Evolutionary conservation across 2,888 invertebrate species (phyloP).

Genomic region (Drosophila demipolita): DNA sequence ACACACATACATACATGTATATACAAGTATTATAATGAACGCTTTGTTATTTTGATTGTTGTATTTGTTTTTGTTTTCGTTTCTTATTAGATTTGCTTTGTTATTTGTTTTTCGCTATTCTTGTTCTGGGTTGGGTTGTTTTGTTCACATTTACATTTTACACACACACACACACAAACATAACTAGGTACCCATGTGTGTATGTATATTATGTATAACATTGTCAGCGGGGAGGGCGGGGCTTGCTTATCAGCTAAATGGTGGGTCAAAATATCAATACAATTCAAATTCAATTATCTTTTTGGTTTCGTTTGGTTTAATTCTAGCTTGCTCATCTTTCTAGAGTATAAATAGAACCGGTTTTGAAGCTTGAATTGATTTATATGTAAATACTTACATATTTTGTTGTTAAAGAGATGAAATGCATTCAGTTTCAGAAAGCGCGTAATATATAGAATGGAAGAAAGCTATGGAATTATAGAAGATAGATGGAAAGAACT

Average conservation of each 20-base stretch:
- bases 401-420: background rate
- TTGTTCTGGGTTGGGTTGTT: background rate
- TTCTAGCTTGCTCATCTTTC: background rate
- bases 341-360: slow-evolving; percentile 7
- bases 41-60: slow-evolving; percentile 17
- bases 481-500: background rate
- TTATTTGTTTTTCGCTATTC: slow-evolving; percentile 17
- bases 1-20: slow-evolving; percentile 2
- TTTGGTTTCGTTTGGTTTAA: background rate
- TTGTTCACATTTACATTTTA: slow-evolving; percentile 7
- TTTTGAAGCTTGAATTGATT: slow-evolving; percentile 23
- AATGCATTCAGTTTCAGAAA: background rate
- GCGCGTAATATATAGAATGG: background rate
- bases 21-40: slow-evolving; percentile 32
- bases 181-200: background rate
- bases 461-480: background rate
- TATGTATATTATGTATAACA: slow-evolving; percentile 11
- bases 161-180: background rate
- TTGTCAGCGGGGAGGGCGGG: slow-evolving; percentile 29
- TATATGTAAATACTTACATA: background rate
- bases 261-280: slow-evolving; percentile 68
- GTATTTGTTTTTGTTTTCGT: background rate
- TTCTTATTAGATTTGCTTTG: slow-evolving; percentile 7
- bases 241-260: slow-evolving; percentile 66
- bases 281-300: slow-evolving; percentile 16